phyloP scores from a whole-genome alignment of 2,113 vertebrate genomes.

The Thomomys bottae region DNA sequence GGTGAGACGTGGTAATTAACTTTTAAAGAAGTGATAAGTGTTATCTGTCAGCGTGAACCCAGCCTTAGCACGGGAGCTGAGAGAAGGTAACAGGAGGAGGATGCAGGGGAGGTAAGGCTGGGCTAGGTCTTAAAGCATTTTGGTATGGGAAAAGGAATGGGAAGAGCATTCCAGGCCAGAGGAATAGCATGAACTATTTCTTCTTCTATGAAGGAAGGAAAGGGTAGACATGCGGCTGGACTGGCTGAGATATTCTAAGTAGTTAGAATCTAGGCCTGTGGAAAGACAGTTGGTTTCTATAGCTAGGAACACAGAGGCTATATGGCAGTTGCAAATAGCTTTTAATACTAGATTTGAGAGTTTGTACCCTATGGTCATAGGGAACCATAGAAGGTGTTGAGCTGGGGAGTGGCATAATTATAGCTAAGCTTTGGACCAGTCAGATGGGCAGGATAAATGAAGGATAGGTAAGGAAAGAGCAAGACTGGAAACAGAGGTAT shows the following conservation, averaged over 20 bases:
- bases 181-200: background rate
- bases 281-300: background rate
- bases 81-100: constrained; percentile 34
- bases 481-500: background rate
- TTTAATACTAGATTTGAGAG: background rate
- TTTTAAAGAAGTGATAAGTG: constrained; percentile 71
- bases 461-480: background rate
- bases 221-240: background rate
- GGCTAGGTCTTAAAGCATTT: constrained; percentile 28
- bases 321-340: background rate
- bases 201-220: background rate
- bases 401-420: background rate
- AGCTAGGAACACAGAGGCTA: background rate
- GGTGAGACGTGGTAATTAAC: constrained; percentile 68
- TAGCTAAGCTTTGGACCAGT: background rate
- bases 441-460: background rate
- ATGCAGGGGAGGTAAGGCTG: constrained; percentile 42
- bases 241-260: background rate
- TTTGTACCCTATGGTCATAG: background rate
- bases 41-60: constrained; percentile 51
- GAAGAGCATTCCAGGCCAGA: constrained; percentile 31
- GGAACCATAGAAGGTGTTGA: background rate
- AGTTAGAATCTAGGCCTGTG: background rate
- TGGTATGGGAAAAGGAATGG: constrained; percentile 20
- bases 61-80: constrained; percentile 46